Percentiles rank a stretch among this genome's conserved stretches.
Conservation (phyloP, 2,797 vertebrate genomes). For the Poeciliopsis presidionis region DNA sequence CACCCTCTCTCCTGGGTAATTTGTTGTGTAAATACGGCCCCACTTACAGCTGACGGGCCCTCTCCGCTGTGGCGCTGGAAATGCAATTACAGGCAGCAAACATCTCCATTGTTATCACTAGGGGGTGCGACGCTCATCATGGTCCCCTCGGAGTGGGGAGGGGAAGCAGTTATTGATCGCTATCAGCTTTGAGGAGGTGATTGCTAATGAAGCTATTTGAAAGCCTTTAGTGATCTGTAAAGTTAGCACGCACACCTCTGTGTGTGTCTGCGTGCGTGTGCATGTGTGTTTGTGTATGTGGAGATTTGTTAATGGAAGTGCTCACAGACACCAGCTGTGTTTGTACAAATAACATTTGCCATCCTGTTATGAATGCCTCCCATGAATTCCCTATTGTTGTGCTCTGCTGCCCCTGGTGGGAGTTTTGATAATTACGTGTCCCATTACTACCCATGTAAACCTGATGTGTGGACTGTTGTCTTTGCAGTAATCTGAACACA, state of each 20-base stretch:
- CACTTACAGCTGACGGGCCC: constrained; percentile 76
- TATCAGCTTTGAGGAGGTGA: constrained; percentile 79
- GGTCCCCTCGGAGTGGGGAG: constrained; percentile 48
- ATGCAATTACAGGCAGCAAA: constrained; percentile 85
- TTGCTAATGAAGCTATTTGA: constrained; percentile 82
- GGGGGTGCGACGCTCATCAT: constrained; percentile 73
- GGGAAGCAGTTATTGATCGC: constrained; percentile 74
- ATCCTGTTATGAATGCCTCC: constrained; percentile 22
- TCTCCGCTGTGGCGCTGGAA: constrained; percentile 75
- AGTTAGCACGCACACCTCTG: constrained; percentile 31
- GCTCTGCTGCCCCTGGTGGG: constrained; percentile 64
- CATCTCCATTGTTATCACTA: constrained; percentile 83
- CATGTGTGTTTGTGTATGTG: constrained; percentile 12
- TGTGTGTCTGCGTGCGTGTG: constrained; percentile 26
- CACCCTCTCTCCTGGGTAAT: constrained; percentile 74
- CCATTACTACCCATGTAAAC: neutral
- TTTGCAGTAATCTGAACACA: constrained; percentile 10
- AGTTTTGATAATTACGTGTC: constrained; percentile 14
- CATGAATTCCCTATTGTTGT: constrained; percentile 12
- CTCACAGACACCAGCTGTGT: constrained; percentile 40
- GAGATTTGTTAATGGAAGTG: constrained; percentile 29
- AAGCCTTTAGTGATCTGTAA: constrained; percentile 65
- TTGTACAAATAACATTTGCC: constrained; percentile 23
- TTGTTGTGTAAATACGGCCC: constrained; percentile 82
- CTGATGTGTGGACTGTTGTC: neutral